These are phyloP conservation scores for Trinorchestia longiramus DNA, from an alignment of 1,140 invertebrate species.

Conservation along the genomic window DNA sequence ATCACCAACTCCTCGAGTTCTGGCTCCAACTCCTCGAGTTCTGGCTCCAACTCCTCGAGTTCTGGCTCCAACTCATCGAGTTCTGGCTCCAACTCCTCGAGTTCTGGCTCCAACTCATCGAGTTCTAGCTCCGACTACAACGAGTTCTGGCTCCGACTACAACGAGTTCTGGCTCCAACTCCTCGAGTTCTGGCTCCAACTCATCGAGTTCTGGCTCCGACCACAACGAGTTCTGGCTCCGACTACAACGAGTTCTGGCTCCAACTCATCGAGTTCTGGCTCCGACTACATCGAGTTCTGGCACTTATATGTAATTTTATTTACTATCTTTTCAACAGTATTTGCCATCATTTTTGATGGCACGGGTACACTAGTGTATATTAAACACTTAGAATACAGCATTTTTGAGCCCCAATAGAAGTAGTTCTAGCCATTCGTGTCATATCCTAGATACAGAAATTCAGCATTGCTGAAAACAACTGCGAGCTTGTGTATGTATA, in stretches of 20 bases:
- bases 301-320: too few relatives aligned
- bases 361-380: too few relatives aligned
- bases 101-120: neutral
- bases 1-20: neutral
- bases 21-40: neutral
- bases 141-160: neutral
- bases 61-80: neutral
- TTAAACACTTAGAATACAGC: too few relatives aligned
- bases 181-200: neutral
- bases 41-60: neutral
- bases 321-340: too few relatives aligned
- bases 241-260: neutral
- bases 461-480: too few relatives aligned
- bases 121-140: neutral
- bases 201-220: neutral
- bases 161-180: neutral
- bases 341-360: too few relatives aligned
- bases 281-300: neutral
- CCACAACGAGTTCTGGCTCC: neutral
- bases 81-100: neutral
- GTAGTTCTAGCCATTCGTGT: too few relatives aligned
- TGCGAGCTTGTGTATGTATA: too few relatives aligned
- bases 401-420: too few relatives aligned
- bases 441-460: too few relatives aligned
- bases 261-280: neutral